Evolutionary conservation across 2,797 vertebrate species (phyloP), one percentile per base, ranked within the genome.

Genomic region (Danio jaintianensis): DNA sequence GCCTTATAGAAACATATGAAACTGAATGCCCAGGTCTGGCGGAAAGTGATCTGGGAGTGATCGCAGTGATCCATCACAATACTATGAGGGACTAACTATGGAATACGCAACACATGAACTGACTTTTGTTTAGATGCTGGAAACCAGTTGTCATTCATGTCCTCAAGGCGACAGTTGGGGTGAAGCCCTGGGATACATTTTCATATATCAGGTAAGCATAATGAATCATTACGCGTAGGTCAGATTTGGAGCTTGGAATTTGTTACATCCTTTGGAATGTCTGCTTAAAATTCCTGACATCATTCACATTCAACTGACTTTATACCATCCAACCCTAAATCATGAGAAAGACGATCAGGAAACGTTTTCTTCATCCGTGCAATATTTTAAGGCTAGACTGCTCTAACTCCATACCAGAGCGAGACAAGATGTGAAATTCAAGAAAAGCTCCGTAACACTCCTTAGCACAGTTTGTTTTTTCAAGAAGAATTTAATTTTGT

Each of bases 41-140:
- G 58, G 45, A 63, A 76, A 76, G 61, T 29, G 66, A 78, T 78
- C 43, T 70, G 76, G 76, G 66, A 70, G 66, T 48, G 55, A 78
- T 79, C 77, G 22, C 18, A n/a, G 56, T 79, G 38, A 79, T 79
- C 67, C 45, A 42, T 79, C 77, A 79, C 38, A 42, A 59, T 58
- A 38, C 22, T 20, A 48, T 50, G 45, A 15, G 29, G 58, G 58
- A 42, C 22, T 38, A 63, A 20, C 45, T 61, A 52, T 13, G 52
- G 71, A 74, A 74, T 47, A 56, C 40, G 12, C 18, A 29, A 66
- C 62, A 55, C 22, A 36, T 77, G 75, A 4, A 43, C 18, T 52
- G 66, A 42, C 53, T 67, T 58, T 7, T 64, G 59, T 64, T 52
- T 64, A 52, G 48, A 62, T 58, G 64, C 22, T 47, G 29, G 55